Base-by-base conservation (phyloP, 2,797 vertebrate species). In the Hirundo rustica region DNA sequence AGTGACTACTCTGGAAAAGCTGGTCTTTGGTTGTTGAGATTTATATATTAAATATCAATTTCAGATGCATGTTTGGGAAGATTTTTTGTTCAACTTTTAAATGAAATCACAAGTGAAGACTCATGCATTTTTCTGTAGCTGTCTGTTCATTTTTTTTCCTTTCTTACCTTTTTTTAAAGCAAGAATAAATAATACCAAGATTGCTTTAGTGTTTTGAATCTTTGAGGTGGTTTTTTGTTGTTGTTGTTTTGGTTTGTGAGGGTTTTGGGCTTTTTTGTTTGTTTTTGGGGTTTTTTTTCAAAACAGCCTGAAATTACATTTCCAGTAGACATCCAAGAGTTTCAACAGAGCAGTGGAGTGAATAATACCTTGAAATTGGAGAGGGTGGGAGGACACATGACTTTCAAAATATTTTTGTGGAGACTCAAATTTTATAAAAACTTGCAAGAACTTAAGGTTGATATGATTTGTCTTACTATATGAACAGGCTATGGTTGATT, bases 31-130 rank as follows among this genome's bases (percentile, higher is more conserved):
- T 60, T 61, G 38, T 54, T 71, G 53, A 20, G 34, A 20, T 40
- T 85, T 92, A 48, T 75, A 76, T 93, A 55, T 58, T 79, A 65
- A 68, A 16, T 74, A 81, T 50, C 58, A 62, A 13, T 55, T 75
- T 85, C 54, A 80, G 47, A 57, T 79, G 38, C 64, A 38, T 70
- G 21, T 42, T 84, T n/a, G 40, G 30, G 36, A 79, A 36, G 34
- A 22, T 40, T 34, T 29, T 70, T 62, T 79, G 54, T 79, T 83
- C 32, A 61, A 19, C 23, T 83, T 94, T 42, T 7, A 77, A 12
- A 57, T 71, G 11, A 71, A 85, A 58, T 83, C 27, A 34, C 42
- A 54, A 82, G 16, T 57, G 20, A 75, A 51, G 67, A 70, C 13
- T 89, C 11, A 5, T 4, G 8, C 27, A 38, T 92, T 77, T 32